Conservation (phyloP, 2,797 vertebrate species). For the Discoglossus pictus region DNA sequence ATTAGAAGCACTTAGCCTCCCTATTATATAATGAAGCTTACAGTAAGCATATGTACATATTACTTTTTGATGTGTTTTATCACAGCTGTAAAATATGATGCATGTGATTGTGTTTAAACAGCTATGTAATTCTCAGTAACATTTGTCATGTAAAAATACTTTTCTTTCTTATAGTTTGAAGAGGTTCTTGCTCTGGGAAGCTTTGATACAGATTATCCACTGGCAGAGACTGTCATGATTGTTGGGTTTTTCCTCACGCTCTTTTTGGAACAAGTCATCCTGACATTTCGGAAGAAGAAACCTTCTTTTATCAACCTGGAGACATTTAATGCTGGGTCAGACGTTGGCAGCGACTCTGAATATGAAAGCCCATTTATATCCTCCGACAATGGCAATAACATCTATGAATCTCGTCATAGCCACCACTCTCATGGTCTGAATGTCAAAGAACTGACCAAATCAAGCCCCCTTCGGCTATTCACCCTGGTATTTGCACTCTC, state of each 20-base stretch:
- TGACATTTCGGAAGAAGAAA: slow-evolving; percentile 85
- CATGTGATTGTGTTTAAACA: no score
- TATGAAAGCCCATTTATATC: slow-evolving; percentile 87
- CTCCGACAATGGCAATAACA: slow-evolving; percentile 32
- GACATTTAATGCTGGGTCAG: slow-evolving; percentile 88
- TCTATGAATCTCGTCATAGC: slow-evolving; percentile 53
- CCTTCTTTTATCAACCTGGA: slow-evolving; percentile 91
- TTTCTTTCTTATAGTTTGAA: slow-evolving; percentile 66
- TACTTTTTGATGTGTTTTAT: no score
- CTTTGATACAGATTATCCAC: slow-evolving; percentile 77
- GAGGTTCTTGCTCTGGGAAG: slow-evolving; percentile 73
- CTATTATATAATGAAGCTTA: no score
- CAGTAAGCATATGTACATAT: no score
- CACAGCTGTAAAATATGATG: no score
- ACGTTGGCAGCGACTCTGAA: slow-evolving; percentile 88
- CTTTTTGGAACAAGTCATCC: slow-evolving; percentile 85
- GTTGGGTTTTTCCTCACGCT: slow-evolving; percentile 88
- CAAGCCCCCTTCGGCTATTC: slow-evolving; percentile 78
- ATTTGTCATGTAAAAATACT: no score
- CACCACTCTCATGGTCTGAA: slow-evolving; percentile 62
- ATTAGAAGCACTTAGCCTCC: no score
- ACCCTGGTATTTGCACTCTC: slow-evolving; percentile 85
- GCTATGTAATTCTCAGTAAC: no score
- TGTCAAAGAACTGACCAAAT: slow-evolving; percentile 66
- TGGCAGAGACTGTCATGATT: slow-evolving; percentile 90